These are phyloP conservation scores for Eulithis prunata DNA, from an alignment of 2,888 invertebrate genomes.

Conservation along the genomic window DNA sequence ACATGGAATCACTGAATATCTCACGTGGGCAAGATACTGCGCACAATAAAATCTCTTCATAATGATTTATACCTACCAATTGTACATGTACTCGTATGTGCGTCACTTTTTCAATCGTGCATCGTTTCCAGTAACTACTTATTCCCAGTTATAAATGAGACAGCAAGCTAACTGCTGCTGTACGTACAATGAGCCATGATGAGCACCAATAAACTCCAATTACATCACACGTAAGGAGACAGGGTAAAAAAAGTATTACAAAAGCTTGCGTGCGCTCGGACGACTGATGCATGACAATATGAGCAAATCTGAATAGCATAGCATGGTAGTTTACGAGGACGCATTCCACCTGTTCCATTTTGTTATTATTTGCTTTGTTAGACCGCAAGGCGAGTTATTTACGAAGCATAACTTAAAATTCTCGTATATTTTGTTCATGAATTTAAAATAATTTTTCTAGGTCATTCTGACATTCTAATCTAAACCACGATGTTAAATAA, in stretches of 20 bases:
- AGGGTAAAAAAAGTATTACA: slow-evolving; percentile 37
- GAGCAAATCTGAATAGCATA: slow-evolving; percentile 39
- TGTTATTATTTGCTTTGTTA: slow-evolving; percentile 25
- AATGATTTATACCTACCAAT: slow-evolving; percentile 37
- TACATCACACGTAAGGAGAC: slow-evolving; percentile 33
- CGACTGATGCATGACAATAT: slow-evolving; percentile 42
- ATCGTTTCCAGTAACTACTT: slow-evolving; percentile 21
- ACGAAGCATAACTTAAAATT: slow-evolving; percentile 6
- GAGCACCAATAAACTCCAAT: slow-evolving; percentile 42
- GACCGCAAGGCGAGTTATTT: slow-evolving; percentile 9
- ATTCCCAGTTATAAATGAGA: slow-evolving; percentile 26
- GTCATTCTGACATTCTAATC: background rate
- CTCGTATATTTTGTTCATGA: slow-evolving; percentile 4
- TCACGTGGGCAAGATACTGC: slow-evolving; percentile 29
- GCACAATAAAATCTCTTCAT: slow-evolving; percentile 34
- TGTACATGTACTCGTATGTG: slow-evolving; percentile 23
- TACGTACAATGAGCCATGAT: slow-evolving; percentile 38
- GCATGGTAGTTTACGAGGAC: slow-evolving; percentile 34
- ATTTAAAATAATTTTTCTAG: background rate
- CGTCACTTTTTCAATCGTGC: slow-evolving; percentile 39
- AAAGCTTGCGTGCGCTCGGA: slow-evolving; percentile 31
- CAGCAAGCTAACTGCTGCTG: slow-evolving; percentile 8
- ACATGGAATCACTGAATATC: slow-evolving; percentile 19
- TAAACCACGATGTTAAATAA: too few relatives aligned
- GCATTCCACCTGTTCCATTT: slow-evolving; percentile 34